These are phyloP conservation scores for Falcunculus frontatus DNA, from an alignment of 2,113 vertebrate species.

Conservation along the genomic window DNA sequence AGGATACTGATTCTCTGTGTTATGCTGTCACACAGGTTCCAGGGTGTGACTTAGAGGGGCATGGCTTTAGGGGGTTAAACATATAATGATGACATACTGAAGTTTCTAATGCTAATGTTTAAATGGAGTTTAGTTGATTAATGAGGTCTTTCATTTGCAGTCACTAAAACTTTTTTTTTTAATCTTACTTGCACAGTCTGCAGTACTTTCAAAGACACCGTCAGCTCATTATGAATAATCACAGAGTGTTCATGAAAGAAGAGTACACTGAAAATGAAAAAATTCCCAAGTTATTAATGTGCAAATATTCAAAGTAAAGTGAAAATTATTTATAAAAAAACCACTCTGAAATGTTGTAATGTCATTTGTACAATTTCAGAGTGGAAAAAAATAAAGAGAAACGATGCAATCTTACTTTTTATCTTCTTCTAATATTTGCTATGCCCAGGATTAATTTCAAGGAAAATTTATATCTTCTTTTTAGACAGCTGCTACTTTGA, in stretches of 20 bases:
- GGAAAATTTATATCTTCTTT: neutral
- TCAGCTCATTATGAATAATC: constrained; percentile 75
- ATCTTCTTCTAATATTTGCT: constrained; percentile 12
- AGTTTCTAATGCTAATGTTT: constrained; percentile 47
- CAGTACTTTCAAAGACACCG: constrained; percentile 64
- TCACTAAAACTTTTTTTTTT: constrained; percentile 45
- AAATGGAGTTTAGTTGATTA: constrained; percentile 68
- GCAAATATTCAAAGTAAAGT: constrained; percentile 42
- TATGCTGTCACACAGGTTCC: neutral
- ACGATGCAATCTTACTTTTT: neutral
- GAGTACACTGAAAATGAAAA: constrained; percentile 59
- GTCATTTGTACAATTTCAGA: constrained; percentile 33
- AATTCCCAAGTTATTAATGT: constrained; percentile 53
- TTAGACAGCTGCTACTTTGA: neutral
- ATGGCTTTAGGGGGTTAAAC: neutral
- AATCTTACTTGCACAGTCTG: constrained; percentile 55
- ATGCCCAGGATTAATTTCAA: neutral
- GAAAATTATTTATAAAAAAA: constrained; percentile 59
- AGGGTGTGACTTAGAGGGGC: neutral
- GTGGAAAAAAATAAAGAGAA: neutral
- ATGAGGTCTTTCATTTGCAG: constrained; percentile 68
- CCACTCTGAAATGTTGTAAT: neutral
- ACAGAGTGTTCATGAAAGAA: constrained; percentile 61
- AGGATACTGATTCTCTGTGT: no score
- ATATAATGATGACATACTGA: constrained; percentile 10